phyloP scores from a whole-genome alignment of 2,888 invertebrate genomes.

The Drosophila siamana region DNA sequence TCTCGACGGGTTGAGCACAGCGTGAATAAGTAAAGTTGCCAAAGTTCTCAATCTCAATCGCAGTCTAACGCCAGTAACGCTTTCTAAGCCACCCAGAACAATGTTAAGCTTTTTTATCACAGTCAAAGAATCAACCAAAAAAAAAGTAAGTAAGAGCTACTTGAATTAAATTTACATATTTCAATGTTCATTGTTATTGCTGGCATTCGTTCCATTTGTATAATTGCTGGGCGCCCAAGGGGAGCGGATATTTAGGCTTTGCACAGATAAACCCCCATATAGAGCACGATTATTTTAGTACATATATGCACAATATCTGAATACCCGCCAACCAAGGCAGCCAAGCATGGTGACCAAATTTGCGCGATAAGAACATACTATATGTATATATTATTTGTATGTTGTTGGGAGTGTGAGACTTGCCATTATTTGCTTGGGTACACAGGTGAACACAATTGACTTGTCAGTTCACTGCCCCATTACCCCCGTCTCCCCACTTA shows the following conservation, averaged over 20 bases:
- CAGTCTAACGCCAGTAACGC: conserved; percentile 27
- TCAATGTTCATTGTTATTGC: background rate
- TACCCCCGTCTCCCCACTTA: too few species aligned
- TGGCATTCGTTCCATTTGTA: conserved; percentile 45
- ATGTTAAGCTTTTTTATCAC: conserved; percentile 6
- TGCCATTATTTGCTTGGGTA: conserved; percentile 55
- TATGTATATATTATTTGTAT: background rate
- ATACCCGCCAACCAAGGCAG: conserved; percentile 18
- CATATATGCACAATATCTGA: background rate
- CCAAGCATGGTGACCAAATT: conserved; percentile 58
- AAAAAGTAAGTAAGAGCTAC: too few species aligned
- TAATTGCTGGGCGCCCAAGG: conserved; percentile 25
- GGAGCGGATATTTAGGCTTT: conserved; percentile 39
- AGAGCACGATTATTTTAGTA: conserved; percentile 20
- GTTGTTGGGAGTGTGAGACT: too few species aligned
- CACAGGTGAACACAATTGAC: conserved; percentile 58
- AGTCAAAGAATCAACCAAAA: conserved; percentile 1
- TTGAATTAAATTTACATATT: conserved; percentile 33
- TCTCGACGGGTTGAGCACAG: background rate
- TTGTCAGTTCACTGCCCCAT: conserved; percentile 54
- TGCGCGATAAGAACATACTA: conserved; percentile 40
- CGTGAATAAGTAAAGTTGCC: background rate
- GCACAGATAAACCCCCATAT: conserved; percentile 30
- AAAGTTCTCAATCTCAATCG: background rate
- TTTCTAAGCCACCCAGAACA: conserved; percentile 34